Conservation (phyloP, 2,113 vertebrate genomes). For the Strigops habroptila region DNA sequence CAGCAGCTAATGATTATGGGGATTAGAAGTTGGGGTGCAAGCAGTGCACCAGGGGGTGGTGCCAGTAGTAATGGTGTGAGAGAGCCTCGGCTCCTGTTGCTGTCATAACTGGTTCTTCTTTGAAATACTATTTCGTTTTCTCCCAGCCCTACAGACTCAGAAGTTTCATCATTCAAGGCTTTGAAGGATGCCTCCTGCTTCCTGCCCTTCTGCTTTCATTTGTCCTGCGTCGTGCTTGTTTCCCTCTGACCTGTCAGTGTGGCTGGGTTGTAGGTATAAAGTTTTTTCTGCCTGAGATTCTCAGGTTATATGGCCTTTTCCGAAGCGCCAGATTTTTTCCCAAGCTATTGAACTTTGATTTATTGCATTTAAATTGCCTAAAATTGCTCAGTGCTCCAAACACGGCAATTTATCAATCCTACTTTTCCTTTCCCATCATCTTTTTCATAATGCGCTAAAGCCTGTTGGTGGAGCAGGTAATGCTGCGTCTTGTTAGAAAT, state of each 20-base stretch:
- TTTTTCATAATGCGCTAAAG: neutral
- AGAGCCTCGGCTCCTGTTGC: neutral
- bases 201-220: neutral
- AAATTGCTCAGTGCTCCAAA: neutral
- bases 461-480: neutral
- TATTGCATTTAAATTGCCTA: constrained; percentile 4
- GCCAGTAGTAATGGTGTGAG: neutral
- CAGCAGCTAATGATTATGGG: neutral
- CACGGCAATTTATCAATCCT: neutral
- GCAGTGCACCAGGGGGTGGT: neutral
- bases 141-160: neutral
- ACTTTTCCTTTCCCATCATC: neutral
- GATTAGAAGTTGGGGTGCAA: neutral
- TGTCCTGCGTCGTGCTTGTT: neutral
- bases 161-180: neutral
- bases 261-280: neutral
- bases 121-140: neutral
- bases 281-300: neutral
- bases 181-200: neutral
- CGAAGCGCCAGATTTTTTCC: neutral
- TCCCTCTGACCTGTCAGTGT: neutral
- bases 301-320: neutral
- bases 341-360: neutral
- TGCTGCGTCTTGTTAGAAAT: neutral
- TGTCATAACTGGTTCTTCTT: neutral